A percentile compares a stretch with the other conserved stretches of the same genome.
phyloP scores from a whole-genome alignment of 2,113 vertebrate species.

The Marmota flaviventris region DNA sequence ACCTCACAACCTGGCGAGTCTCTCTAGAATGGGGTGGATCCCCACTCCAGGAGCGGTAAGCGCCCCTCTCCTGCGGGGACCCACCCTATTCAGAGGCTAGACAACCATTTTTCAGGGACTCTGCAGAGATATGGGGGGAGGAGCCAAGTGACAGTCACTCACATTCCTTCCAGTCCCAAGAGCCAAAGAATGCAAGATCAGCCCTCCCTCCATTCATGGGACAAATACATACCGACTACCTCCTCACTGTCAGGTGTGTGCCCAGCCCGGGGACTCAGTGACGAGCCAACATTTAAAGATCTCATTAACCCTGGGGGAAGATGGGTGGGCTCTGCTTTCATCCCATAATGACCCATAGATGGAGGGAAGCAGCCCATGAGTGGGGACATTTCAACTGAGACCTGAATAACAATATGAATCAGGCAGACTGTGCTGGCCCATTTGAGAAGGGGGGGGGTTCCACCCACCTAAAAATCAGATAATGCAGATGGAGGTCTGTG shows the following conservation, averaged over 20 bases:
- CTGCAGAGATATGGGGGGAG: background rate
- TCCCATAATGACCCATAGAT: accelerated
- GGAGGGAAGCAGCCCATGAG: background rate
- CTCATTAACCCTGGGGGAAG: background rate
- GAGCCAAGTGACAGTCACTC: background rate
- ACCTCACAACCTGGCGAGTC: background rate
- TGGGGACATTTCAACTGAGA: background rate
- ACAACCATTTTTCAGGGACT: background rate
- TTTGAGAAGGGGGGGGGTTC: background rate
- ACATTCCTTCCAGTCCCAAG: background rate
- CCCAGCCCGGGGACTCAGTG: background rate
- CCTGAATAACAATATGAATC: background rate
- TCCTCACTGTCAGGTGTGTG: too few species aligned
- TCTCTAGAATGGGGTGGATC: accelerated
- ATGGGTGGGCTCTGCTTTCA: background rate
- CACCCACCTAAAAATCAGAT: too few species aligned
- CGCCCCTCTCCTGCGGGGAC: background rate
- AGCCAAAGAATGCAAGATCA: background rate
- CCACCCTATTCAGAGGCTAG: background rate
- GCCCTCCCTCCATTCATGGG: too few species aligned
- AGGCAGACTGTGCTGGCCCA: background rate
- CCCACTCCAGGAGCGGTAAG: background rate
- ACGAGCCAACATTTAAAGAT: too few species aligned
- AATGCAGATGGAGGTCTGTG: too few species aligned
- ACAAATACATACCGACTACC: background rate